Percentiles rank a stretch among this genome's conserved stretches.
Conservation (phyloP, 2,888 invertebrate genomes). For the Cosmia pyralina region DNA sequence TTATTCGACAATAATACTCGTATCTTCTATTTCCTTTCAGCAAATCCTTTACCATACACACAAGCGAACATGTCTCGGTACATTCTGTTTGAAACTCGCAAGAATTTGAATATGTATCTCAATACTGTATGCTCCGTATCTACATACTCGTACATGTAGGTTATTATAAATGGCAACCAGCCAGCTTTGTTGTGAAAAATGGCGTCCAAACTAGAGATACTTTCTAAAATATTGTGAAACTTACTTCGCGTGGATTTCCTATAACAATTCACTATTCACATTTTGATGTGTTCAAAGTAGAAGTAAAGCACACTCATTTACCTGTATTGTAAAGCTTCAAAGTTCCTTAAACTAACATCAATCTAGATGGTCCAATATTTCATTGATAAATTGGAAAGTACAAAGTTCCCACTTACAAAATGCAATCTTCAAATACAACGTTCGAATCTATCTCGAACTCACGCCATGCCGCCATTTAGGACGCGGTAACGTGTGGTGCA, state of each 20-base stretch:
- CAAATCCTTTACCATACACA: slow-evolving; percentile 7
- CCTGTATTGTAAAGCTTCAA: too few relatives aligned
- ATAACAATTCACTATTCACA: slow-evolving; percentile 13
- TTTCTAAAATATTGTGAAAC: slow-evolving; percentile 32
- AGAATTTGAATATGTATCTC: slow-evolving; percentile 43
- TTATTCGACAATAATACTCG: slow-evolving; percentile 2
- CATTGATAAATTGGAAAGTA: neutral
- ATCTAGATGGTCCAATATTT: neutral
- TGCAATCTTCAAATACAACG: slow-evolving; percentile 1
- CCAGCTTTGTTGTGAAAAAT: slow-evolving; percentile 36
- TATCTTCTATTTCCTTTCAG: slow-evolving; percentile 4
- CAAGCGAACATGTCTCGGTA: neutral
- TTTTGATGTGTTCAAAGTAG: neutral
- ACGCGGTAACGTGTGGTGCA: neutral
- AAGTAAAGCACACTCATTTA: neutral
- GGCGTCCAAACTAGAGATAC: neutral
- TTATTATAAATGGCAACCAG: slow-evolving; percentile 44
- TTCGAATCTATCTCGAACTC: neutral
- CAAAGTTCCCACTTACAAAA: neutral
- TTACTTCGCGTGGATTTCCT: slow-evolving; percentile 1
- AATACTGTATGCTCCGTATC: neutral
- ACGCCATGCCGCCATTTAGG: slow-evolving; percentile 15
- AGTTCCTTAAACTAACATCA: neutral
- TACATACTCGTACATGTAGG: slow-evolving; percentile 4
- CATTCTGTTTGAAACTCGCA: slow-evolving; percentile 20